Percentiles rank a stretch among this genome's conserved stretches.
Conservation (phyloP, 2,113 vertebrate genomes). For the Chloropsis hardwickii region DNA sequence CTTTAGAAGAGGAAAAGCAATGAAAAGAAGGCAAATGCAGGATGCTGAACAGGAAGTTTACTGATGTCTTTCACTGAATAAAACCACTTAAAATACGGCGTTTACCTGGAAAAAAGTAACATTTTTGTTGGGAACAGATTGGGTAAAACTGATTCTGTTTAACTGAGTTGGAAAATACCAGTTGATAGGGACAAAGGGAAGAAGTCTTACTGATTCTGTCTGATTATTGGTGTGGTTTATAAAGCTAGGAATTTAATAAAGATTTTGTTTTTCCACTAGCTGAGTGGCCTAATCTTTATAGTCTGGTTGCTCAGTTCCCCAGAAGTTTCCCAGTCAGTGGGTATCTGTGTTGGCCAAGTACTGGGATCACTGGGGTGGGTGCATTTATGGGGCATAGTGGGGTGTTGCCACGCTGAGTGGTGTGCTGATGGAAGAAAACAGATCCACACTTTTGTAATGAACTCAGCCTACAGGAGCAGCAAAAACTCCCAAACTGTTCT, state of each 20-base stretch:
- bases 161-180: not conserved
- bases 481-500: not conserved
- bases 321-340: not conserved
- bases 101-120: not conserved
- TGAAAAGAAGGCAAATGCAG: not conserved
- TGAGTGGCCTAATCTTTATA: not conserved
- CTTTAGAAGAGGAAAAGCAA: not conserved
- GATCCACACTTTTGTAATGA: not conserved
- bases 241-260: not conserved
- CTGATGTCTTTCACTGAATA: not conserved
- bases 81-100: not conserved
- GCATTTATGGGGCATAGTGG: not conserved
- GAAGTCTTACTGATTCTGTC: not conserved
- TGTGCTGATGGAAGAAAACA: not conserved
- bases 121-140: not conserved
- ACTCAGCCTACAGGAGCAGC: not conserved
- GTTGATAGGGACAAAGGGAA: not conserved
- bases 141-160: not conserved
- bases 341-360: not conserved
- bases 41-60: not conserved
- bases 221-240: not conserved
- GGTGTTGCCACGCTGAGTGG: not conserved
- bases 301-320: not conserved
- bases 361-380: not conserved
- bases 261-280: not conserved